Conservation (phyloP, 2,888 invertebrate species). For the Heliconius charithonia region DNA sequence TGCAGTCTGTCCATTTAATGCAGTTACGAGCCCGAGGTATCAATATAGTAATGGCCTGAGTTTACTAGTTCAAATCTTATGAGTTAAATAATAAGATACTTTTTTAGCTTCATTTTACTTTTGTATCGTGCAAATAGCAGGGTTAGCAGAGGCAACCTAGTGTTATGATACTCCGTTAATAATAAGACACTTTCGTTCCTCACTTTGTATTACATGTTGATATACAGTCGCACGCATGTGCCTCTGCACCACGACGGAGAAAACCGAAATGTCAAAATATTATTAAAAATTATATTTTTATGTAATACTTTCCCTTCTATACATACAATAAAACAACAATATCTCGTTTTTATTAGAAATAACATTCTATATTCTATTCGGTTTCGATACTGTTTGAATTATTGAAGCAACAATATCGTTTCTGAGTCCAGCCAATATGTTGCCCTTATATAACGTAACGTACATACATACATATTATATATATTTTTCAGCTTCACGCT, state of each 20-base stretch:
- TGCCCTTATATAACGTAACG: not conserved
- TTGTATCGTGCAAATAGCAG: too few relatives aligned
- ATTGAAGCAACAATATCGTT: slow-evolving; percentile 26
- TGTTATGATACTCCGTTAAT: too few relatives aligned
- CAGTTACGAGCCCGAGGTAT: too few relatives aligned
- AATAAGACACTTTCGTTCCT: too few relatives aligned
- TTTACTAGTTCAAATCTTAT: too few relatives aligned
- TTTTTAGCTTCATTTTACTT: too few relatives aligned
- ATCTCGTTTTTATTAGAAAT: slow-evolving; percentile 1
- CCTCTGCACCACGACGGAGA: not conserved
- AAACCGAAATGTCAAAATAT: too few relatives aligned
- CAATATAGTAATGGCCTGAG: too few relatives aligned
- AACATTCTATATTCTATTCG: slow-evolving; percentile 22
- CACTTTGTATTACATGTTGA: too few relatives aligned
- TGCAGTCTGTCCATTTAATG: too few relatives aligned
- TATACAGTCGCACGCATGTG: not conserved
- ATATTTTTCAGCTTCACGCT: not conserved
- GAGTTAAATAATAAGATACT: too few relatives aligned
- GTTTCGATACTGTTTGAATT: slow-evolving; percentile 19
- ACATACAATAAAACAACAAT: slow-evolving; percentile 4
- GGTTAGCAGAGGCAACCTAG: too few relatives aligned
- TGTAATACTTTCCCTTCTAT: not conserved
- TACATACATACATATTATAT: not conserved
- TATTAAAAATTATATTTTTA: not conserved
- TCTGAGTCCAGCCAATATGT: slow-evolving; percentile 13